These are phyloP conservation scores for Eupsittula cactorum DNA, from an alignment of 2,113 vertebrate species.

Conservation along the genomic window DNA sequence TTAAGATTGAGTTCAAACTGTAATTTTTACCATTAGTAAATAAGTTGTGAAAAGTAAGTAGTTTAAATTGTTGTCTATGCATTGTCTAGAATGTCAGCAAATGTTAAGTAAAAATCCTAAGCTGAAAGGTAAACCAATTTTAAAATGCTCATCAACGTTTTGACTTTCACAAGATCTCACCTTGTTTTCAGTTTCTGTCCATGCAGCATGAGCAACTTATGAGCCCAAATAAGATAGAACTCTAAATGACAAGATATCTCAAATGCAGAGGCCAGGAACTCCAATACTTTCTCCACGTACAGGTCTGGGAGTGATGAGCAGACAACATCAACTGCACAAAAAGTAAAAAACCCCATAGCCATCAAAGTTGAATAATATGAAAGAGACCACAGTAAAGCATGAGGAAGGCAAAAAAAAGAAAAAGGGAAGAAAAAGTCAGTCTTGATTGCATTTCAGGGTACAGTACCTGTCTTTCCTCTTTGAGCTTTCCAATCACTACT, in stretches of 20 bases:
- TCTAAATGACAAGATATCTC: constrained; percentile 90
- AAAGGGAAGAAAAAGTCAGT: background rate
- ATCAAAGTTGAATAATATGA: background rate
- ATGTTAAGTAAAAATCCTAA: background rate
- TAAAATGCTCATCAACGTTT: background rate
- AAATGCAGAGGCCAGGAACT: constrained; percentile 85
- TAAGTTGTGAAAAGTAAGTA: background rate
- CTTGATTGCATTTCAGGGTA: background rate
- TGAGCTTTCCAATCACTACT: background rate
- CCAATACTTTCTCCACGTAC: constrained; percentile 90
- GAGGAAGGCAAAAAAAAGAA: background rate
- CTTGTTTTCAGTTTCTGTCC: constrained; percentile 92
- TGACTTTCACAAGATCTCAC: constrained; percentile 52
- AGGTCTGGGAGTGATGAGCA: constrained; percentile 87
- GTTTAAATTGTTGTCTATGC: background rate
- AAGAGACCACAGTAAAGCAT: background rate
- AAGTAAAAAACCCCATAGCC: background rate
- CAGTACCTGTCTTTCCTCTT: background rate
- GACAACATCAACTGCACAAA: constrained; percentile 82
- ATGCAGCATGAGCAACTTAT: constrained; percentile 86
- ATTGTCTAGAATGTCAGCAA: background rate
- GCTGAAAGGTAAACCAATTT: background rate
- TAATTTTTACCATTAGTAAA: background rate
- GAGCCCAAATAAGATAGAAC: constrained; percentile 92
- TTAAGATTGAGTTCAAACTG: background rate